These are phyloP conservation scores for Pseudonaja textilis DNA, from an alignment of 2,113 vertebrate species.

Conservation along the genomic window DNA sequence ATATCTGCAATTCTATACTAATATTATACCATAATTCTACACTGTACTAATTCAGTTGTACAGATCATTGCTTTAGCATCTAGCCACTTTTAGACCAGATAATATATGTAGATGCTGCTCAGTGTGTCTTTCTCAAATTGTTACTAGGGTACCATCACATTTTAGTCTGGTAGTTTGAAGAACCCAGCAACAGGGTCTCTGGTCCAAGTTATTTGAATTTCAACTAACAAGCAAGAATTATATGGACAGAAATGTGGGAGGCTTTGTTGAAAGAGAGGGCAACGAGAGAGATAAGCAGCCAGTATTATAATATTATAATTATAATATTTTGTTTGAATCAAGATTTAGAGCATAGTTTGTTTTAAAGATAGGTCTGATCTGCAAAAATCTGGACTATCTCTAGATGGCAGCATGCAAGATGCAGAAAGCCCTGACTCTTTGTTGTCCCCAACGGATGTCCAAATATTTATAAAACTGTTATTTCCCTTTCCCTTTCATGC, in stretches of 20 bases:
- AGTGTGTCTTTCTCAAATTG: neutral
- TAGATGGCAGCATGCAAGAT: neutral
- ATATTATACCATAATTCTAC: neutral
- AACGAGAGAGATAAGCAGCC: neutral
- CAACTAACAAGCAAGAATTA: neutral
- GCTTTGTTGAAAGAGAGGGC: neutral
- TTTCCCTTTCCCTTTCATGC: neutral
- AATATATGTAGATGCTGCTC: neutral
- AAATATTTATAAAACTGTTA: neutral
- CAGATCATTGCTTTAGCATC: neutral
- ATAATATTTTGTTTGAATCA: neutral
- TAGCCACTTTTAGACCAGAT: neutral
- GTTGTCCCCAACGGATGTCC: neutral
- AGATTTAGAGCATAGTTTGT: neutral
- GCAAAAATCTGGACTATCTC: neutral
- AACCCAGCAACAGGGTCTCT: neutral
- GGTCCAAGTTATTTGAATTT: neutral
- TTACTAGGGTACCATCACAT: neutral
- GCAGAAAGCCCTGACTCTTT: neutral
- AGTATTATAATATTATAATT: neutral
- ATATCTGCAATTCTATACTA: slow-evolving; percentile 21
- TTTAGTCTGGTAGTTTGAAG: neutral
- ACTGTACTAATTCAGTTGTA: neutral
- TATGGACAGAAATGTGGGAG: neutral
- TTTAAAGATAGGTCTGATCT: neutral